phyloP scores from a whole-genome alignment of 2,113 vertebrate genomes.

The Tachysurus vachellii region DNA sequence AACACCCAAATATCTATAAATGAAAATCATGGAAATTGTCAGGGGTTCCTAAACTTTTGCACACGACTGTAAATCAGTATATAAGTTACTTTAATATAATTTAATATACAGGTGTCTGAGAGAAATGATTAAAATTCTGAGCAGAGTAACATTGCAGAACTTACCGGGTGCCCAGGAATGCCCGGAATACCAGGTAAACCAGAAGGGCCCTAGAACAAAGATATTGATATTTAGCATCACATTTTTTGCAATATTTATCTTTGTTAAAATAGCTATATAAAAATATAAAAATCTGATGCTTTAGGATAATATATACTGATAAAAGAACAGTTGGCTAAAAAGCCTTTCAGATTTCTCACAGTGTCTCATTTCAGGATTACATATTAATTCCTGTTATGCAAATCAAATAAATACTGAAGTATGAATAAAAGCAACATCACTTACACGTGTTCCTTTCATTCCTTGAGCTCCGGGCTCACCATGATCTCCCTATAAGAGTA shows the following conservation, averaged over 20 bases:
- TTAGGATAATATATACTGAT: not conserved
- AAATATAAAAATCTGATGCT: not conserved
- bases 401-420: not conserved
- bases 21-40: too few species aligned
- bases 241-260: not conserved
- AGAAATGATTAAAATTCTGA: not conserved
- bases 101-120: not conserved
- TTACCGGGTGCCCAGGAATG: slow-evolving; percentile 91
- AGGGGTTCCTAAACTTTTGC: too few species aligned
- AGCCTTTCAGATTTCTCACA: not conserved
- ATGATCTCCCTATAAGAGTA: slow-evolving; percentile 78
- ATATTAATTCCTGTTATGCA: not conserved
- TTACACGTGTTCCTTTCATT: slow-evolving; percentile 91
- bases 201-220: slow-evolving; percentile 80
- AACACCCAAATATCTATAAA: too few species aligned
- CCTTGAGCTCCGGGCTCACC: slow-evolving; percentile 84
- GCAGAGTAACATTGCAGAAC: slow-evolving; percentile 59
- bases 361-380: not conserved
- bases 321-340: not conserved
- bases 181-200: slow-evolving; percentile 89
- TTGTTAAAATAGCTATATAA: not conserved
- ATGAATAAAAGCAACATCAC: slow-evolving; percentile 54
- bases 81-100: not conserved
- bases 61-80: too few species aligned
- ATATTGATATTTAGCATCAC: not conserved